Evolutionary conservation across 2,888 invertebrate genomes (phyloP), one percentile per base, ranked within the genome.

Genomic region (Seira sanloemensis): DNA sequence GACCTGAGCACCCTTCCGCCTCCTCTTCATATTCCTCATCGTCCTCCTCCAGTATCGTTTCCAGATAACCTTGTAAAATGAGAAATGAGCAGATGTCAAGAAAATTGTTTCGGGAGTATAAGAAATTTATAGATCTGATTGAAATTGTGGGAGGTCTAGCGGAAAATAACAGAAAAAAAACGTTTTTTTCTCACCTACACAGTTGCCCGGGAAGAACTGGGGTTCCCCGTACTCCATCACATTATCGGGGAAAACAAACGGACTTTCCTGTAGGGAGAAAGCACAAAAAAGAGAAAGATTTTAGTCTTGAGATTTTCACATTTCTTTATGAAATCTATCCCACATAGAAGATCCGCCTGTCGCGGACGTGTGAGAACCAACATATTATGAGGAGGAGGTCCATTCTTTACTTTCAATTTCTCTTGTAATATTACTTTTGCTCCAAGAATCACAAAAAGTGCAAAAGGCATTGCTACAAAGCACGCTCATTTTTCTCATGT

Each of bases 41-140:
- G 84, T 89, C 88, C 86, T 89, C 89, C 86, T 89, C 89, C 80
- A 88, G 87, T 89, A 89, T 89, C 89, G 89, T 89, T 88, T 89
- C 89, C 84, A 89, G 89, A 87, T 89, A 89, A 84, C 89, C 85
- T 84, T 16, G 7, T 18, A 66, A 26, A 21, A 71, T 50, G 12
- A 54, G 72, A 67, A 67, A 58, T 23, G 71, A 54, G 50, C 7
- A 50, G 54, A 66, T 19, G 7, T 50, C 24, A 23, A 65, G 24
- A 67, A 67, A 26, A 67, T 25, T 26, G n/a, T 67, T n/a, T 25
- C 24, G 16, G n/a, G 2, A 25, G 26, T n/a, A 26, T 16, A n/a
- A 26, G 26, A 67, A 9, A 18, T 58, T n/a, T 9, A 16, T n/a
- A 58, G n/a, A 25, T 25, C 65, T 67, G 25, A 24, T 62, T 50